phyloP scores from a whole-genome alignment of 2,113 vertebrate species.

The Upupa epops region DNA sequence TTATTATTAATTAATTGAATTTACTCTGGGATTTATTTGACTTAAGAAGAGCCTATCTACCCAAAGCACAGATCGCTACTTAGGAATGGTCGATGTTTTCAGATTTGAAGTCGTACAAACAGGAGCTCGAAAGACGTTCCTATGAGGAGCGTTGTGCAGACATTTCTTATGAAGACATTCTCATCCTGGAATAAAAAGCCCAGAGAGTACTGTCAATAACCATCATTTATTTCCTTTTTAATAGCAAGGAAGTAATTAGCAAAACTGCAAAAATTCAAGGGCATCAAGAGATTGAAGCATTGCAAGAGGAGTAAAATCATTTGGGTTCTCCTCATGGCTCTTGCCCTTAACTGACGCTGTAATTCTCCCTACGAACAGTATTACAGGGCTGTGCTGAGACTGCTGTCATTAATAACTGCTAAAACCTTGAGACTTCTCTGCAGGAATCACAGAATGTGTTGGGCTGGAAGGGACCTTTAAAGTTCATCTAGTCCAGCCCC shows the following conservation, averaged over 20 bases:
- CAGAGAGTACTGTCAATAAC: background rate
- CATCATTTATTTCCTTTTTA: background rate
- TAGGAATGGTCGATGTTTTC: background rate
- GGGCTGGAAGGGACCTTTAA: background rate
- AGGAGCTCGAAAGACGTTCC: background rate
- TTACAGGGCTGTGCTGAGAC: background rate
- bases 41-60: background rate
- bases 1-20: background rate
- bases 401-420: background rate
- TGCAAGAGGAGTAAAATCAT: background rate
- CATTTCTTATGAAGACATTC: background rate
- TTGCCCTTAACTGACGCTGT: background rate
- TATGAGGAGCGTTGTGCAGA: background rate
- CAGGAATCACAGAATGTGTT: background rate
- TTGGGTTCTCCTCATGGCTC: background rate
- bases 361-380: background rate
- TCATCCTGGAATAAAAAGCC: background rate
- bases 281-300: background rate
- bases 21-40: background rate
- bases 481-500: background rate
- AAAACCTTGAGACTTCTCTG: background rate
- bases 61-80: background rate
- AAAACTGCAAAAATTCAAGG: background rate
- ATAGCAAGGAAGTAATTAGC: background rate
- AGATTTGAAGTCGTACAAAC: background rate